Evolutionary conservation across 2,797 vertebrate genomes (phyloP).

Genomic region (Geotrypetes seraphini): DNA sequence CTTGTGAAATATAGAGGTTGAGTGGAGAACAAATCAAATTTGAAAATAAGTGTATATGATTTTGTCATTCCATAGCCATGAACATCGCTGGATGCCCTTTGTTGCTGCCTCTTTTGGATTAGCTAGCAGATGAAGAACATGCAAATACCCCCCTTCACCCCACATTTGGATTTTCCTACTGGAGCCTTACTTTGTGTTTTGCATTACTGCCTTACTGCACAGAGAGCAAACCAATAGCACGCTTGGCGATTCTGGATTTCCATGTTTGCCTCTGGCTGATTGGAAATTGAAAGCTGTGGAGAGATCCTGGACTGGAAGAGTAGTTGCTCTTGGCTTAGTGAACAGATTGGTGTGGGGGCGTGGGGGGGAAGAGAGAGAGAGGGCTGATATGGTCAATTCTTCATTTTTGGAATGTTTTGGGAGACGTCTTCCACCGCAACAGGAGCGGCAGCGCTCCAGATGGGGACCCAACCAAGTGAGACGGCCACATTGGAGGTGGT

Average conservation of each 20-base stretch:
- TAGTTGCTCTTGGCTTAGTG: background rate
- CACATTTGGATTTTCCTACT: too few species aligned
- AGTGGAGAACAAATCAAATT: too few species aligned
- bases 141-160: background rate
- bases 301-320: too few species aligned
- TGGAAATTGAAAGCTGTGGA: too few species aligned
- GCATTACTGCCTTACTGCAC: background rate
- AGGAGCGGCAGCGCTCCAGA: slow-evolving; percentile 1
- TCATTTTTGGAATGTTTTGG: slow-evolving; percentile 63
- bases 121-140: background rate
- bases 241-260: background rate
- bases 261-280: background rate
- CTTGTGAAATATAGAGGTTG: too few species aligned
- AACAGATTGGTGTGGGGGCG: too few species aligned
- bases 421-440: slow-evolving; percentile 5
- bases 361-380: background rate
- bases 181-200: background rate
- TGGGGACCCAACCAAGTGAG: slow-evolving; percentile 22
- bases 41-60: too few species aligned
- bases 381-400: slow-evolving; percentile 44
- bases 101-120: too few species aligned
- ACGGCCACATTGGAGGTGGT: slow-evolving; percentile 18
- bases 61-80: too few species aligned
- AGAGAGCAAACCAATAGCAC: background rate
- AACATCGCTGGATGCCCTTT: too few species aligned